phyloP scores from a whole-genome alignment of 2,797 vertebrate species.

The Neolamprologus multifasciatus region DNA sequence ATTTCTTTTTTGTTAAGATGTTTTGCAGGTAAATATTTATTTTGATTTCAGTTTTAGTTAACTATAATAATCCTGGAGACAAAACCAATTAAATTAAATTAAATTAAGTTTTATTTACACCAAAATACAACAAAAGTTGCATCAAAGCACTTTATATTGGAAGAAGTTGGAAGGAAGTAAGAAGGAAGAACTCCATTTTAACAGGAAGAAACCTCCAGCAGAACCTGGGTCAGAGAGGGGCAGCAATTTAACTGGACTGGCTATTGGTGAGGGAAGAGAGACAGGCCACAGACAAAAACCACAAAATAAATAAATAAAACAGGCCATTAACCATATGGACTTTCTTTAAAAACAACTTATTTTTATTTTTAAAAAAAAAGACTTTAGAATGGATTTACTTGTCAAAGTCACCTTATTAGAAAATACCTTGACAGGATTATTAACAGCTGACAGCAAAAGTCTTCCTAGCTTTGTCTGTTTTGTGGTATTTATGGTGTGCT shows the following conservation, averaged over 20 bases:
- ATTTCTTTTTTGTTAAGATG: background rate
- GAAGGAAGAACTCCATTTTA: background rate
- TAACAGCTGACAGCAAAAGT: background rate
- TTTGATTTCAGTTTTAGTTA: background rate
- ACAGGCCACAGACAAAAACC: background rate
- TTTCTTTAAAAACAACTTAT: background rate
- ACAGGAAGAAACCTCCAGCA: background rate
- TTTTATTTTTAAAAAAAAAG: background rate
- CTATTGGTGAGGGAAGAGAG: background rate
- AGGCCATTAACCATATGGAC: background rate
- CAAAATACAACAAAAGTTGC: background rate
- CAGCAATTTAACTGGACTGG: background rate
- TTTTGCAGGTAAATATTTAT: background rate
- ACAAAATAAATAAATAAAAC: background rate
- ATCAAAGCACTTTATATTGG: background rate
- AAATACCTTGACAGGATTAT: background rate
- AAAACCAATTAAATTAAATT: background rate
- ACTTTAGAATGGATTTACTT: background rate
- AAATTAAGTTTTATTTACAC: background rate
- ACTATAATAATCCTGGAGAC: background rate
- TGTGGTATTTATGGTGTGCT: conserved; percentile 22
- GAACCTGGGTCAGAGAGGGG: background rate
- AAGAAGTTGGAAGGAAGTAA: background rate
- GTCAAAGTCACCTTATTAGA: background rate
- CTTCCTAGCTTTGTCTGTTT: conserved; percentile 8